A percentile compares a stretch with the other conserved stretches of the same genome.
phyloP scores from a whole-genome alignment of 2,888 invertebrate genomes.

The Mimas tiliae region DNA sequence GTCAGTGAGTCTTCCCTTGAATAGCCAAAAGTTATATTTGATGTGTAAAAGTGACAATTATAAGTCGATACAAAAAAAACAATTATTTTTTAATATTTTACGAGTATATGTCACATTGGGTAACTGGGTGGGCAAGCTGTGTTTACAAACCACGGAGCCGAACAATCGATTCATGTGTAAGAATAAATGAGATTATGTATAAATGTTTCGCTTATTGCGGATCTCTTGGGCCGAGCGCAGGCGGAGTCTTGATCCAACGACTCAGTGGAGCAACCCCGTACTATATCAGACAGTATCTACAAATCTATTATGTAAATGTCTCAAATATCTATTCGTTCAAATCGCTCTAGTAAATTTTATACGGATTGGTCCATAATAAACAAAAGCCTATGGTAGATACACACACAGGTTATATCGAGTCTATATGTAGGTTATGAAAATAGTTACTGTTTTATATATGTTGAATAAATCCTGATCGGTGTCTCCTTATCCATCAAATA shows the following conservation, averaged over 20 bases:
- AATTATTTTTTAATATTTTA: no score
- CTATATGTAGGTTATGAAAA: background rate
- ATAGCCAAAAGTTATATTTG: no score
- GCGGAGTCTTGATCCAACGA: slow-evolving; percentile 29
- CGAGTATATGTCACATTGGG: background rate
- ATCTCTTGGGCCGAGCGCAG: slow-evolving; percentile 28
- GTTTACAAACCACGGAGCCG: slow-evolving; percentile 35
- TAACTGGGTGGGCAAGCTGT: slow-evolving; percentile 2
- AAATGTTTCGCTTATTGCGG: slow-evolving; percentile 50
- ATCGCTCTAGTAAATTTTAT: slow-evolving; percentile 37
- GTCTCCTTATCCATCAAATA: no score
- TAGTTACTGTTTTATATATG: background rate
- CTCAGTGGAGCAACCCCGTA: slow-evolving; percentile 2
- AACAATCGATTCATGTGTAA: slow-evolving; percentile 49
- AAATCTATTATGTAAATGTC: slow-evolving; percentile 46
- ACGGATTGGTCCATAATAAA: slow-evolving; percentile 35
- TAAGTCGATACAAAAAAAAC: no score
- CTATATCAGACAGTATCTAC: slow-evolving; percentile 36
- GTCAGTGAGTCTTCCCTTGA: no score
- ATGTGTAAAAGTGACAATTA: no score
- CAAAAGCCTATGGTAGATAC: background rate
- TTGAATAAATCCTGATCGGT: no score
- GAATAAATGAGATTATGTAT: slow-evolving; percentile 53
- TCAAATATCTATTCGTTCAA: slow-evolving; percentile 35
- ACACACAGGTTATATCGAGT: background rate